Conservation (phyloP, 2,888 invertebrate genomes). For the Nemapogon koenigi region DNA sequence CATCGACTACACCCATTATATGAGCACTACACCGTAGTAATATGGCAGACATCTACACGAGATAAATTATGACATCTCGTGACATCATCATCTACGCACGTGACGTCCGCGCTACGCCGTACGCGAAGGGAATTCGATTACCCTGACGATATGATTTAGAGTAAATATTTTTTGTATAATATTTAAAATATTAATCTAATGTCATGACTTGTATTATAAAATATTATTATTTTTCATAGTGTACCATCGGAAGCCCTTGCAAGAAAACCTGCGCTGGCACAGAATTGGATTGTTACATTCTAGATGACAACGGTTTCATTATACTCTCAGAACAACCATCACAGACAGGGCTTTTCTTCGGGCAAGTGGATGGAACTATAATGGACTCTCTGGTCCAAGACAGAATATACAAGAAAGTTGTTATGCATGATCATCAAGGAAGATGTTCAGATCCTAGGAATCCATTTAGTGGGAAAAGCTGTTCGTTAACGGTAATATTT, state of each 20-base stretch:
- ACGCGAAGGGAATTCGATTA: too few relatives aligned
- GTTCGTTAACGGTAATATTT: conserved; percentile 1
- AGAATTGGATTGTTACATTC: conserved; percentile 88
- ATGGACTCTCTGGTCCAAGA: conserved; percentile 93
- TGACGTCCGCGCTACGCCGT: too few relatives aligned
- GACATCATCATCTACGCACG: too few relatives aligned
- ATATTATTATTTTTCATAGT: too few relatives aligned
- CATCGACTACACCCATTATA: too few relatives aligned
- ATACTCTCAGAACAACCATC: conserved; percentile 86
- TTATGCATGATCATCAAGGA: conserved; percentile 89
- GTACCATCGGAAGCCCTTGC: conserved; percentile 72
- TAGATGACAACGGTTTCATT: conserved; percentile 95
- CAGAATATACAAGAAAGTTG: conserved; percentile 86
- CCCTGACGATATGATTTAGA: too few relatives aligned
- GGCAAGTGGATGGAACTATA: conserved; percentile 92
- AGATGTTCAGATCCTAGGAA: conserved; percentile 76
- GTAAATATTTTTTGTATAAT: too few relatives aligned
- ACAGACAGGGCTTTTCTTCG: conserved; percentile 92
- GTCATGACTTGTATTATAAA: too few relatives aligned
- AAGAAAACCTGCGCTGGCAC: conserved; percentile 87
- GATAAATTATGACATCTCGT: too few relatives aligned
- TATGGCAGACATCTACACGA: too few relatives aligned
- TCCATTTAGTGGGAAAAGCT: conserved; percentile 64
- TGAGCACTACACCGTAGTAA: too few relatives aligned
- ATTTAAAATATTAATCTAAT: too few relatives aligned